Base-by-base conservation (phyloP, 2,797 vertebrate genomes). In the Sebastes umbrosus region DNA sequence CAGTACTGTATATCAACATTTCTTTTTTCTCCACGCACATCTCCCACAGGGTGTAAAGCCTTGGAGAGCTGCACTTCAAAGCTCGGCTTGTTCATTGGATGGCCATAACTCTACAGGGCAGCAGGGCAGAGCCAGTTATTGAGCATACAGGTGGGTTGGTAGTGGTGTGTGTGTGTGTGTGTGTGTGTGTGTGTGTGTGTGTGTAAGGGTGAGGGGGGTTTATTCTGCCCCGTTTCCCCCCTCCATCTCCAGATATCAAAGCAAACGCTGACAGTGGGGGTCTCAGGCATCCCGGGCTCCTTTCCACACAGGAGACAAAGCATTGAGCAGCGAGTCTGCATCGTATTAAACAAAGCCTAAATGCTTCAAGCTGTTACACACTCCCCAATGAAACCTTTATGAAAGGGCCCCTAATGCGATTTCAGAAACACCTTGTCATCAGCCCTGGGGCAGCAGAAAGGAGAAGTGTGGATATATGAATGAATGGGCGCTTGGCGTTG, bases 351-450 rank as follows among this genome's bases (percentile, higher is more conserved):
- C 92, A 94, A 94, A 93, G 90, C 86, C 92, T 94, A 96, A 96
- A 95, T 88, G 93, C 93, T 96, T 96, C 95, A 96, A 96, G 95
- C 94, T 96, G 95, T 92, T 94, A 92, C 92, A 93, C 92, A 90
- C 91, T 95, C 87, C 89, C 94, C 94, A 94, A 93, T 95, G 95
- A 95, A 96, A 94, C 92, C 93, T 95, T 94, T 95, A 95, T 94
- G 95, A 94, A 94, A 95, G 93, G 93, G 93, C 92, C 94, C 93
- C 92, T 95, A 96, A 96, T 95, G 94, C 86, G 90, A 94, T 96
- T 94, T 96, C 91, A 94, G 92, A 95, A 95, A 95, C 95, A 95
- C 94, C 93, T 96, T 96, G 94, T 96, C 95, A 93, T 94, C 88
- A 82, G 77, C 84, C 84, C 68, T 1, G 34, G 78, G 86, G 88